Conservation (phyloP, 2,113 vertebrate species). For the Thalassarche chlororhynchos region DNA sequence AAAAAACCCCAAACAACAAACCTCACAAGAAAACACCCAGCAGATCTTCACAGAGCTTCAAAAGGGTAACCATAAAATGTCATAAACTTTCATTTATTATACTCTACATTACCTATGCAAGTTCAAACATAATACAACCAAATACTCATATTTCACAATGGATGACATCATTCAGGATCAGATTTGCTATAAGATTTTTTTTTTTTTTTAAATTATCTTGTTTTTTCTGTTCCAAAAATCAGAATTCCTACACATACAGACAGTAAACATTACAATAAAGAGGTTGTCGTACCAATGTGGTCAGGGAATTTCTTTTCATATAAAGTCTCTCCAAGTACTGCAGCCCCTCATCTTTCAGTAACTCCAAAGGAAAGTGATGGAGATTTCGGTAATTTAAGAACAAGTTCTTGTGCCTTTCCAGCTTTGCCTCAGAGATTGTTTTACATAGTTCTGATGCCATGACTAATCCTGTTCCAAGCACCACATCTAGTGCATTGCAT, state of each 20-base stretch:
- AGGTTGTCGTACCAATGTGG: constrained; percentile 84
- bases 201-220: background rate
- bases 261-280: constrained; percentile 17
- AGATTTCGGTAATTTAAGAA: constrained; percentile 95
- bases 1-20: background rate
- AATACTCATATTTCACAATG: background rate
- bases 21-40: background rate
- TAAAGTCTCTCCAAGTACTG: constrained; percentile 95
- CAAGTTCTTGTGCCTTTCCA: constrained; percentile 95
- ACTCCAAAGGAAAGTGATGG: constrained; percentile 88
- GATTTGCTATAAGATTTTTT: background rate
- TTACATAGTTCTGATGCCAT: constrained; percentile 95
- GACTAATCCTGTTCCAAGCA: constrained; percentile 51
- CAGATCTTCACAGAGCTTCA: background rate
- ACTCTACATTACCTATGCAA: background rate
- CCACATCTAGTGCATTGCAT: constrained; percentile 35
- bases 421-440: constrained; percentile 90
- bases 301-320: constrained; percentile 97
- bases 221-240: background rate
- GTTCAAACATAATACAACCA: background rate
- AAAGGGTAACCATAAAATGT: background rate
- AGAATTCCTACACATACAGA: constrained; percentile 30
- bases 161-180: background rate
- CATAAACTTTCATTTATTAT: background rate
- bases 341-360: constrained; percentile 92